phyloP scores from a whole-genome alignment of 2,888 invertebrate genomes.

The Caenorhabditis drosophilae region DNA sequence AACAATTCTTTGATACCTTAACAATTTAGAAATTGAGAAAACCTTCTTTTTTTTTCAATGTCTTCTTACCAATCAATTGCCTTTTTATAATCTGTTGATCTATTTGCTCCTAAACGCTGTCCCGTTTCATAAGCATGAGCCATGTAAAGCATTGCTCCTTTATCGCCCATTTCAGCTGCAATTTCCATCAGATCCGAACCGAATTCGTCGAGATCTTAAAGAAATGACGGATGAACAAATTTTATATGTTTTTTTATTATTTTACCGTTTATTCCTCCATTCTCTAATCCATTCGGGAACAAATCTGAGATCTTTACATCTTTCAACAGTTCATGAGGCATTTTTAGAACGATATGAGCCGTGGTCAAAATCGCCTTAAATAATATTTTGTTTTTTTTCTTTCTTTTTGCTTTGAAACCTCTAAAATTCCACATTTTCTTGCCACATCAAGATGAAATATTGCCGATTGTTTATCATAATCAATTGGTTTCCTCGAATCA shows the following conservation, averaged over 20 bases:
- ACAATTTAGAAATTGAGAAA: neutral
- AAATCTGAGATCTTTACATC: constrained; percentile 69
- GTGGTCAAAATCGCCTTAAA: constrained; percentile 72
- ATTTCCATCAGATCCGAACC: constrained; percentile 69
- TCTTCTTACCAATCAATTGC: constrained; percentile 47
- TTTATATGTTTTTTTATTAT: no score
- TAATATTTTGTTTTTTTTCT: no score
- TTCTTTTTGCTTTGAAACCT: no score
- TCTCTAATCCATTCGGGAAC: constrained; percentile 31
- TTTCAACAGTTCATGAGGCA: constrained; percentile 72
- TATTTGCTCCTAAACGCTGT: constrained; percentile 39
- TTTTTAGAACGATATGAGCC: constrained; percentile 71
- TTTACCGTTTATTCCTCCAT: no score
- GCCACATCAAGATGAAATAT: constrained; percentile 73
- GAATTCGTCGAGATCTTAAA: constrained; percentile 36
- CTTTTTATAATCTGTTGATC: constrained; percentile 38
- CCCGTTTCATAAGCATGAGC: constrained; percentile 73
- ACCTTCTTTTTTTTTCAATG: neutral
- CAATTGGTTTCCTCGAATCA: constrained; percentile 44
- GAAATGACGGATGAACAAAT: no score
- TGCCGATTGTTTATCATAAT: constrained; percentile 72
- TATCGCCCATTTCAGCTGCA: constrained; percentile 73
- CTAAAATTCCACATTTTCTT: constrained; percentile 73
- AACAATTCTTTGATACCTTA: constrained; percentile 48
- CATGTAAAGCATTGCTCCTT: constrained; percentile 72